Evolutionary conservation across 2,888 invertebrate genomes (phyloP).

Genomic region (Chrysina gloriosa): DNA sequence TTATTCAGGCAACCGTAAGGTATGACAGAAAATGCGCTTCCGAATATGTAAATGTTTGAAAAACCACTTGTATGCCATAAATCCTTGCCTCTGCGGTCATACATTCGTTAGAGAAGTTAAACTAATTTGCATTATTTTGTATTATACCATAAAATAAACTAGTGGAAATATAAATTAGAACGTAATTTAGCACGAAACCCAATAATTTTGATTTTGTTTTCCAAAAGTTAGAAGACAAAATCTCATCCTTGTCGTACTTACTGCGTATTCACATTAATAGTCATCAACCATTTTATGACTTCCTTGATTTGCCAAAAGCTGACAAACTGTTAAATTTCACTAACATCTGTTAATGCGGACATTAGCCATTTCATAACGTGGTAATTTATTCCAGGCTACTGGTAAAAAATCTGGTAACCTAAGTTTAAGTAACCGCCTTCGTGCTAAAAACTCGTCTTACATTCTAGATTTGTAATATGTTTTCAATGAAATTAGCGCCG

Average conservation of each 20-base stretch:
- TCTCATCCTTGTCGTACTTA: no score
- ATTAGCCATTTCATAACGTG: neutral
- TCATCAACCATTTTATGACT: no score
- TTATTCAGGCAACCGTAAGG: conserved; percentile 1
- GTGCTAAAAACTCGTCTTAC: no score
- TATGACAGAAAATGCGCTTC: conserved; percentile 19
- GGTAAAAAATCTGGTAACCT: neutral
- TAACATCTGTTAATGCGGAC: neutral
- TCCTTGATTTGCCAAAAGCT: neutral
- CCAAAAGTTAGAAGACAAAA: neutral
- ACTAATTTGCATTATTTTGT: conserved; percentile 19
- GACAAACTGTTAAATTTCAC: neutral
- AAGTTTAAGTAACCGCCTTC: neutral
- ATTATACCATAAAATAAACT: neutral
- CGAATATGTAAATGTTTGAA: conserved; percentile 23
- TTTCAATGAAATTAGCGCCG: no score
- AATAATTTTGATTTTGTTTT: no score
- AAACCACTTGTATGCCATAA: conserved; percentile 2
- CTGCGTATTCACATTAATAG: conserved; percentile 3
- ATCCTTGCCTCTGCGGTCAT: neutral
- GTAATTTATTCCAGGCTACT: neutral
- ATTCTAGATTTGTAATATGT: no score
- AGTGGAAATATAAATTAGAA: conserved; percentile 5
- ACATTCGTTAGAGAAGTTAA: neutral
- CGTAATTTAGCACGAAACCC: no score